Base-by-base conservation (phyloP, 1,140 invertebrate species). In the Drosophila tani region DNA sequence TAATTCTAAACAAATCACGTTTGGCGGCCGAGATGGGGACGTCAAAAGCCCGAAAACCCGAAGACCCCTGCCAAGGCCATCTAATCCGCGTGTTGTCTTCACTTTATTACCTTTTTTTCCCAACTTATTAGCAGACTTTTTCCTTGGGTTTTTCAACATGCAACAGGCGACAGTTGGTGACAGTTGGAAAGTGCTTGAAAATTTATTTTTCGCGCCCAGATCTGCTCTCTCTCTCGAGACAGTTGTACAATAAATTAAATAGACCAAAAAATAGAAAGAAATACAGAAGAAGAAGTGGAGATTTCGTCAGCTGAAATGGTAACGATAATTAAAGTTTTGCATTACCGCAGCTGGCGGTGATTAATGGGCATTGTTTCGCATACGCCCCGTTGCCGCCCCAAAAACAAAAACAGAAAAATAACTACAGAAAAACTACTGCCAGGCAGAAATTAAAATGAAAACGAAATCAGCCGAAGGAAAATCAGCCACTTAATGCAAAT, bases 401-500 rank as follows among this genome's bases (percentile, higher is more conserved):
- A 65, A 51, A 49, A 35, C 21, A 46, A 32, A 66, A 38, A 24
- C 21, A 24, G 4, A 24, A 24, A 24, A 24, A 24, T 24, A 24
- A 35, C 43, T 21, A 64, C 12, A 53, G 29, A 53, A 53, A 53
- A 56, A 21, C 53, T 56, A 56, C 53, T n/a, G 24, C 35, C 2
- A 40, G 19, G 14, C 53, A 35, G 27, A 76, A 67, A 67, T 68
- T 46, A 68, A 67, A 68, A 67, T 21, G 53, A 76, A 75, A 64
- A 75, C 63, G 73, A 49, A 76, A 64, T 67, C 65, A 65, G 65
- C 43, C 65, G 45, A 67, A 76, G 53, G 59, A 68, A 79, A 75
- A 63, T 77, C 82, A 67, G 65, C 49, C 82, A 82, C 82, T 86
- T 86, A 73, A 86, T 87, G 84, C 84, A 87, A 87, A 88, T 87